These are phyloP conservation scores for Cichlasoma orientale DNA, from an alignment of 2,797 vertebrate genomes.

Conservation along the genomic window DNA sequence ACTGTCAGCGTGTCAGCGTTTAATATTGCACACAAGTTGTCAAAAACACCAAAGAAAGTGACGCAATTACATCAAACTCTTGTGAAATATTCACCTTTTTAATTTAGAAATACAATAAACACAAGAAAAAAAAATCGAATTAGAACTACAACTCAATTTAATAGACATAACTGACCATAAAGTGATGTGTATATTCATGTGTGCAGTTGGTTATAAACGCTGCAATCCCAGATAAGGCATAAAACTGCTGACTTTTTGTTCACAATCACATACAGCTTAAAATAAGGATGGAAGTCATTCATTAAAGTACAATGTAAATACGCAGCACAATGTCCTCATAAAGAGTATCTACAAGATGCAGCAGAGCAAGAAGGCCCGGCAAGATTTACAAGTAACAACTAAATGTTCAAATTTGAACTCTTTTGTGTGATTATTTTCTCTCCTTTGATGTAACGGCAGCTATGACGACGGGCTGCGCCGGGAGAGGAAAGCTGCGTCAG, in stretches of 20 bases:
- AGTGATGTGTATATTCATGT: constrained; percentile 7
- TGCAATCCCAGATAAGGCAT: constrained; percentile 23
- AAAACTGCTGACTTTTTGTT: constrained; percentile 12
- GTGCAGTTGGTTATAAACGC: constrained; percentile 25
- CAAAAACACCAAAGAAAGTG: neutral
- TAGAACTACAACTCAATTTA: constrained; percentile 23
- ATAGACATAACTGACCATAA: constrained; percentile 46
- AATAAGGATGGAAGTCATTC: constrained; percentile 21
- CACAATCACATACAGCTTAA: constrained; percentile 37
- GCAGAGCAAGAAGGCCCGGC: neutral
- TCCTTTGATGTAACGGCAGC: neutral
- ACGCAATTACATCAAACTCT: neutral
- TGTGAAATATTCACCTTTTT: constrained; percentile 45
- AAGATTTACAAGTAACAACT: constrained; percentile 2
- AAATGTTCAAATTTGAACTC: neutral
- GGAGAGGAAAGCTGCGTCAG: neutral
- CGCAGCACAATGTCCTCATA: constrained; percentile 17
- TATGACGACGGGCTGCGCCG: neutral
- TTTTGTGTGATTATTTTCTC: neutral
- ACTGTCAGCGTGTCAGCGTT: neutral
- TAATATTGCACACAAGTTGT: neutral
- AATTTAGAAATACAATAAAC: constrained; percentile 66
- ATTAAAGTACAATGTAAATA: constrained; percentile 17
- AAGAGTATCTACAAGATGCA: constrained; percentile 29
- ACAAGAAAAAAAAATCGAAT: constrained; percentile 31